Base-by-base conservation (phyloP, 2,888 invertebrate species). In the Drosophila rubida region DNA sequence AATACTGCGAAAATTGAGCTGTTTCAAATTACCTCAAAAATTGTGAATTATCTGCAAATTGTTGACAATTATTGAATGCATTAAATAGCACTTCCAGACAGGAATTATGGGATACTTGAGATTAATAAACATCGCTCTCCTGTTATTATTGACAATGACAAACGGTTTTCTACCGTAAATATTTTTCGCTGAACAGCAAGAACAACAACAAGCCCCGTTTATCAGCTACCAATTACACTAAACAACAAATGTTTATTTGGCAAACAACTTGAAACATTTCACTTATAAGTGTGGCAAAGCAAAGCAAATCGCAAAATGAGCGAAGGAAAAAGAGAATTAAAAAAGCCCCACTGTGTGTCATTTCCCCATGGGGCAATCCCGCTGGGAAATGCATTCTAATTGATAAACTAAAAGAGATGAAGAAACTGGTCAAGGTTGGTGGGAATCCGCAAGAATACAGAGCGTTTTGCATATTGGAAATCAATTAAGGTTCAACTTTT, bases 71-170 rank as follows among this genome's bases (percentile, higher is more conserved):
- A 27, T 51, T 7, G 27, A 51, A 19, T 30, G 27, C 13, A 41
- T 13, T 53, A 13, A 30, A 19, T 19, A 41, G 51, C 27, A 41
- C 30, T 30, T 53, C 19, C 27, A 53, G 27, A 53, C 51, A 53
- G 51, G 41, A 53, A 53, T 41, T 30, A 53, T 53, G 51, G 41
- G 27, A 41, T 53, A 53, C 41, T 53, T 53, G 41, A 41, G 25
- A 8, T 19, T 41, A 51, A 41, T 41, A 27, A 41, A 41, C 51
- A 41, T 53, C 19, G 9, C 19, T 41, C 19, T 51, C 27, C 51
- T 53, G 19, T 53, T 27, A 41, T 53, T 53, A 53, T 16, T 41
- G 51, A 41, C 41, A 53, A 53, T 53, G 51, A 53, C 51, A 53
- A 53, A 53, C 19, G 27, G 19, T 19, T 53, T 41, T 41, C 14